A percentile compares a stretch with the other conserved stretches of the same genome.
Conservation (phyloP, 2,113 vertebrate genomes). For the Phasianus colchicus region DNA sequence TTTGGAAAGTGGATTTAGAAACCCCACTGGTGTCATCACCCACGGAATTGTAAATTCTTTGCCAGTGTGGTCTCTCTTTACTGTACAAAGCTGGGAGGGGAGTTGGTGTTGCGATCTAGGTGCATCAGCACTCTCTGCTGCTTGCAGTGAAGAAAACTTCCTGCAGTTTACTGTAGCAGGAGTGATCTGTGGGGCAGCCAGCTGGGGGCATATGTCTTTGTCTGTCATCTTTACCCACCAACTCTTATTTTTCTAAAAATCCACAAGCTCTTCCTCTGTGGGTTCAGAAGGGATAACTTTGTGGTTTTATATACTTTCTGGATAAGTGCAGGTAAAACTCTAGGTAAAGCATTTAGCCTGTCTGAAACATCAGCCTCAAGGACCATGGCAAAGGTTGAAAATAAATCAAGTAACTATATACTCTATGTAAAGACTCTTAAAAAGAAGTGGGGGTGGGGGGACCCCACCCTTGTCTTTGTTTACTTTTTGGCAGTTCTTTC, state of each 20-base stretch:
- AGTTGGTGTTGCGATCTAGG: neutral
- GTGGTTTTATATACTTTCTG: neutral
- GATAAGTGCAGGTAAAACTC: neutral
- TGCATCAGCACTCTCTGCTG: neutral
- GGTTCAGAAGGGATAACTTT: neutral
- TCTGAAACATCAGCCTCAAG: neutral
- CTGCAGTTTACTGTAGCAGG: neutral
- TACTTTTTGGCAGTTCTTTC: slow-evolving; percentile 11
- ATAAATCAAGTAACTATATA: neutral
- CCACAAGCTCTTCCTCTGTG: neutral
- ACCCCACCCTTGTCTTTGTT: neutral
- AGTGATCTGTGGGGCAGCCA: neutral
- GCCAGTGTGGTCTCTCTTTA: neutral
- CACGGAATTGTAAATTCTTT: neutral
- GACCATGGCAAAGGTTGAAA: neutral
- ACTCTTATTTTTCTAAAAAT: neutral
- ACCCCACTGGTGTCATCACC: neutral
- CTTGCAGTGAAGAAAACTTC: neutral
- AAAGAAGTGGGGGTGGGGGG: neutral
- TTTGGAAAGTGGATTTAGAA: neutral
- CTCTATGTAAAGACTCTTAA: neutral
- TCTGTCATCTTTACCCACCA: neutral
- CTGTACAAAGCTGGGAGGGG: neutral
- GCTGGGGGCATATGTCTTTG: neutral
- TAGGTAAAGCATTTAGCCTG: neutral